Evolutionary conservation across 2,888 invertebrate species (phyloP).

Genomic region (Cephonodes hylas): DNA sequence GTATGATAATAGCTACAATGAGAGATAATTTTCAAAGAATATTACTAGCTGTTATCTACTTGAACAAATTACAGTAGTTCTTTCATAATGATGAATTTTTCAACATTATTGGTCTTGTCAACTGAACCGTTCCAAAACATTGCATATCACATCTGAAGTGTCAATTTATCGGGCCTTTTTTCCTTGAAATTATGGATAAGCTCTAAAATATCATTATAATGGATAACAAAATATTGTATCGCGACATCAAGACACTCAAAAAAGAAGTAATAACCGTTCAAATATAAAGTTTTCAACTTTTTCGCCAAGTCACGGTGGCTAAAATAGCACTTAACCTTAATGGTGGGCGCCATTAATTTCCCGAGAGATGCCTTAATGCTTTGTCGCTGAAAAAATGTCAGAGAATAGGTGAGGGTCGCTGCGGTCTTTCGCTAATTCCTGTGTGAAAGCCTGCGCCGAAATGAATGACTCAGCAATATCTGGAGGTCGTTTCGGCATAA

Average conservation of each 20-base stretch:
- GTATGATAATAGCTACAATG: too few species aligned
- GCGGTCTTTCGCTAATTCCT: slow-evolving; percentile 42
- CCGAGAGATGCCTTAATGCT: slow-evolving; percentile 63
- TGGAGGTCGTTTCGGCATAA: slow-evolving; percentile 25
- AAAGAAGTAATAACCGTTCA: slow-evolving; percentile 37
- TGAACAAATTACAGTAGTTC: too few species aligned
- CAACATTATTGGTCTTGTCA: too few species aligned
- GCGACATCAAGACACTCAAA: slow-evolving; percentile 7
- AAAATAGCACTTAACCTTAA: slow-evolving; percentile 73
- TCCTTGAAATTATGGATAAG: too few species aligned
- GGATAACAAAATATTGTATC: not conserved
- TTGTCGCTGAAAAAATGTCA: slow-evolving; percentile 58
- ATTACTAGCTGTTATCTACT: too few species aligned
- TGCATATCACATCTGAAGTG: too few species aligned
- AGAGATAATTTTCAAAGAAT: too few species aligned
- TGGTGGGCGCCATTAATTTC: slow-evolving; percentile 65
- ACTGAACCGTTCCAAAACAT: too few species aligned
- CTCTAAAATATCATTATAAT: not conserved
- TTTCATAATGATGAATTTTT: too few species aligned
- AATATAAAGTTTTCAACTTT: slow-evolving; percentile 51
- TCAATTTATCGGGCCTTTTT: not conserved
- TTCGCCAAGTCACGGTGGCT: slow-evolving; percentile 67
- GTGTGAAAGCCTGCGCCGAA: slow-evolving; percentile 26
- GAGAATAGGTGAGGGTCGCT: slow-evolving; percentile 51
- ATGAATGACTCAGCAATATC: slow-evolving; percentile 37